Base-by-base conservation (phyloP, 2,888 invertebrate genomes). In the Agriotes lineatus region DNA sequence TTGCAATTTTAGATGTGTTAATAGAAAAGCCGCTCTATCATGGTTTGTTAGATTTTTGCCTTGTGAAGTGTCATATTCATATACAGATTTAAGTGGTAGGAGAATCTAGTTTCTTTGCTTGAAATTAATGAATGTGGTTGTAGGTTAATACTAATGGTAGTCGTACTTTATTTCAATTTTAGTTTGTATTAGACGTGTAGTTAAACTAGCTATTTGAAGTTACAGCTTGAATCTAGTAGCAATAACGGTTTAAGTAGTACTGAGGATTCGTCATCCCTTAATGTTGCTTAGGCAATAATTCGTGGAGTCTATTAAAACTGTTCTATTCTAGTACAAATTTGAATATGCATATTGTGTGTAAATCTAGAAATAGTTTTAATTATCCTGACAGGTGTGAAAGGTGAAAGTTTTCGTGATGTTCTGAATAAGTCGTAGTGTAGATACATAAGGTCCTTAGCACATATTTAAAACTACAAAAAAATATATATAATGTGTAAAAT, bases 381-480 rank as follows among this genome's bases (percentile, higher is more conserved):
- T 62, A 10, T 52, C 14, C 25, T 59, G n/a, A 64, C 64, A 65
- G 61, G 62, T 67, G 57, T 63, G 67, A 52, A 72, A 62, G 59
- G 69, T 58, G n/a, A 52, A 54, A 45, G 16, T 57, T 60, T 70
- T 50, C 37, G 33, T 22, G n/a, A 61, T 67, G 64, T 69, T 61
- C 58, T 65, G 54, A n/a, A 52, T 63, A 54, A 57, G 35, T 33
- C 14, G 22, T 37, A 65, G 73, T 70, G 72, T 65, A 67, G 72
- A 71, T 70, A 62, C n/a, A n/a, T 60, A 65, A 64, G 69, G 69
- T 70, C 72, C 71, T 62, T 54, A 62, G 56, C 54, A 50, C 19
- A 18, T 39, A 14, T n/a, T n/a, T n/a, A 14, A 6, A 16, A 65
- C 68, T 71, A 73, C 67, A 73, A 72, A 69, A 44, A 35, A 73